phyloP scores from a whole-genome alignment of 2,888 invertebrate species.

The Megastigmus dorsalis region DNA sequence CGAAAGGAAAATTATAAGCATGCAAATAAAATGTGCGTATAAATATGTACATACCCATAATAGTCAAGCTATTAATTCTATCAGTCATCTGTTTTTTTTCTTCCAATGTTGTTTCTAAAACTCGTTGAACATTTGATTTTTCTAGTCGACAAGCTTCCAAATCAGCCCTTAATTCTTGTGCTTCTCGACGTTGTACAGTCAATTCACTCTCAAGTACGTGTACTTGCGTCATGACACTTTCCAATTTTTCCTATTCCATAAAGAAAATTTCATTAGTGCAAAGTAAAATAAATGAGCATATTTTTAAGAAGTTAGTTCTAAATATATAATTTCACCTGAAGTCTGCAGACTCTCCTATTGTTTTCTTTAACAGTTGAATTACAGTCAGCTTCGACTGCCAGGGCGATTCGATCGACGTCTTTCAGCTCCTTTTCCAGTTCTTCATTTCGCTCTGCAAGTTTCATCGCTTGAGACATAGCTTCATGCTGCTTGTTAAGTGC shows the following conservation, averaged over 20 bases:
- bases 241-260: constrained; percentile 73
- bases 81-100: constrained; percentile 78
- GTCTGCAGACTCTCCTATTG: constrained; percentile 75
- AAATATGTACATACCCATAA: constrained; percentile 75
- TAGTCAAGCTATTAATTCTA: constrained; percentile 78
- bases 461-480: constrained; percentile 85
- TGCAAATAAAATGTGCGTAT: constrained; percentile 3
- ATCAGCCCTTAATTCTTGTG: constrained; percentile 74
- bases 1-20: constrained; percentile 8
- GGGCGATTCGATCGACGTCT: constrained; percentile 84
- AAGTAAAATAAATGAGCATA: not conserved
- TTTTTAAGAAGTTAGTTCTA: no score
- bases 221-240: constrained; percentile 74
- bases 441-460: constrained; percentile 84
- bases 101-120: constrained; percentile 76
- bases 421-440: constrained; percentile 82
- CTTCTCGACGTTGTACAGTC: constrained; percentile 73
- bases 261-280: not conserved
- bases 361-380: constrained; percentile 81
- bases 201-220: constrained; percentile 75
- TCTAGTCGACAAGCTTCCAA: constrained; percentile 77
- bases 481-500: constrained; percentile 84
- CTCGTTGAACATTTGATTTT: constrained; percentile 77
- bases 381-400: constrained; percentile 86
- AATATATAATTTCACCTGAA: constrained; percentile 65